Evolutionary conservation across 2,113 vertebrate species (phyloP), one percentile per base, ranked within the genome.

Genomic region (Progne subis): DNA sequence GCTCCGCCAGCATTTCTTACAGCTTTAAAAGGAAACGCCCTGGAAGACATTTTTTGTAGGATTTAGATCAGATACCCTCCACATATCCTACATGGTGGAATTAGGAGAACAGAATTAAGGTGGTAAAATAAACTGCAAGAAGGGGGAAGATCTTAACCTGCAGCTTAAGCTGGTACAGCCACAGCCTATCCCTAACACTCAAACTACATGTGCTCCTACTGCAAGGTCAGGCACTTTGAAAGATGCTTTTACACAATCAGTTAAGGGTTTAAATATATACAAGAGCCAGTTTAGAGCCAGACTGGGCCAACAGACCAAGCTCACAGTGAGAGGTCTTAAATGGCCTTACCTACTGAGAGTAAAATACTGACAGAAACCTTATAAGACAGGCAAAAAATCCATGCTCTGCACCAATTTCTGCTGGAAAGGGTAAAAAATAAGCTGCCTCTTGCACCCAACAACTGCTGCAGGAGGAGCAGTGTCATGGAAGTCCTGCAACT

Each of bases 171-270:
- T 74, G 84, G 56, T 4, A 5, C 31, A 41, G 46, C 32, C 69
- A 53, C 25, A 81, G 74, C 43, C 0, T 3, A 39, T 8, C 34
- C 29, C 41, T 6, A n/a, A 46, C 41, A 21, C 52, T 19, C 28
- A 32, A 41, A 71, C 41, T 5, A 21, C 3, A 26, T 0, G 0
- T 5, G 7, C 50, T 80, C 39, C 67, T 12, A 12, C 32, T 24
- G 50, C 81, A 41, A 60, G 77, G 74, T 57, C 77, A 83, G 65
- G 55, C 43, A 41, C 34, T 60, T 59, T 21, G 14, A 52, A 76
- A 80, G 39, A 50, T 18, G 57, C 39, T 82, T 88, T 88, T 49
- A 76, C 37, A 53, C 41, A 11, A 47, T 39, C 49, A 68, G 1
- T 0, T 32, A 80, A 68, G 26, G 49, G 47, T 41, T 87, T 85